Evolutionary conservation across 2,888 invertebrate species (phyloP), one percentile per base, ranked within the genome.

Genomic region (Hipparchia semele): DNA sequence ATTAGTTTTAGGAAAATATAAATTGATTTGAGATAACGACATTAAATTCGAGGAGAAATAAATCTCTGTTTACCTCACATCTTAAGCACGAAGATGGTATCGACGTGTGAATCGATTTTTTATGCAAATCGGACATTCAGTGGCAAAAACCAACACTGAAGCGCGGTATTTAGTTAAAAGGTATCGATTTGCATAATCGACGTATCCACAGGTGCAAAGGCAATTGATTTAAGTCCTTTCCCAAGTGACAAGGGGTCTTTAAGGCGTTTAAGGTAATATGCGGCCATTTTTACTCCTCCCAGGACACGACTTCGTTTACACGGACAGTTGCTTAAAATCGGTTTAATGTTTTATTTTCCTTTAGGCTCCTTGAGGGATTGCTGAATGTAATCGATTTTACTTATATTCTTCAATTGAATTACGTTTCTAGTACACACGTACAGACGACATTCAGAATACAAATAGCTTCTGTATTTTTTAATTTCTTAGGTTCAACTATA

Each of bases 171-270:
- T 80, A 79, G 80, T 80, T 79, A 78, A 81, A 91, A 90, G 90
- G 87, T 80, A 83, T 79, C 80, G 81, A 90, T 94, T 92, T 91
- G 91, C 92, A 93, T 93, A 92, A 92, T 92, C 91, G 91, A 91
- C 90, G 88, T 89, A 88, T 90, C 89, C 84, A 92, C 92, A 91
- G 92, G 92, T 92, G 91, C 88, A 86, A 86, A 86, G 86, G 83
- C 92, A 91, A 90, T 84, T 91, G 92, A 92, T 92, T 92, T 92
- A 92, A 89, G 90, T 88, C 81, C 86, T 83, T 79, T 80, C 82
- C 80, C 81, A 80, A 82, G 85, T 90, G 91, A 90, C 91, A 92
- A 89, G 88, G 84, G 83, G 83, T 80, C 84, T 80, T 82, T 84
- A 83, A 81, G 83, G 82, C 91, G 84, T 91, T 90, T 90, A 92